Base-by-base conservation (phyloP, 1,140 invertebrate genomes). In the Diplogasteroides magnus region DNA sequence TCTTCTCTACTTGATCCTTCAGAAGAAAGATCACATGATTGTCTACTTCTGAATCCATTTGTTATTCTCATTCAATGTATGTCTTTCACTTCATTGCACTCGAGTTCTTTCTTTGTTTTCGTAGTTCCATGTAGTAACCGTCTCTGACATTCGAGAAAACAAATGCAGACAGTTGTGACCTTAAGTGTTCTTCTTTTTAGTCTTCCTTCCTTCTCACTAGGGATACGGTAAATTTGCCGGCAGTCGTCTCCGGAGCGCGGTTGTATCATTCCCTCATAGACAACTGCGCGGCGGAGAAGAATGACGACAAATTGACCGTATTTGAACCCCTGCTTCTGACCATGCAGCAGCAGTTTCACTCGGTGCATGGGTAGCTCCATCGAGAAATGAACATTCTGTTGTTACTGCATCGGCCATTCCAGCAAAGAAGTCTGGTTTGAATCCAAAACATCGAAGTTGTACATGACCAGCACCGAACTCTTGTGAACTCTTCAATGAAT, bases 381-480 rank as follows among this genome's bases (percentile, higher is more conserved):
- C 74, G 2, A 75, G 57, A 57, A 75, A 78, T 31, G 77, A 68
- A 63, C 77, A 78, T 68, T 78, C 77, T 15, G 77, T 79, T 32
- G 77, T 76, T 26, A 79, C 67, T 14, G 73, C 73, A 63, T 78
- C 74, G 15, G 77, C 77, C 23, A 70, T 77, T 15, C 58, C 32
- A 2, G 69, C 75, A 61, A 78, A 78, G 69, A 79, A 78, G 57
- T 78, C 77, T 14, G 77, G 77, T 56, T 77, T 79, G 70, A 78
- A 78, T 15, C 76, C 77, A 60, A 57, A 57, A 0, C 58, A 29
- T 28, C 77, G 60, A 26, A 77, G 72, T 31, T 64, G 72, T 19
- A 69, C 77, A 60, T 79, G 74, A 11, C 56, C 58, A 19, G 66
- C 68, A n/a, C 77, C 77, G 58, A 75, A 78, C 13, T 72, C 69